phyloP scores from a whole-genome alignment of 2,888 invertebrate genomes.

The Melinopterus prodromus region DNA sequence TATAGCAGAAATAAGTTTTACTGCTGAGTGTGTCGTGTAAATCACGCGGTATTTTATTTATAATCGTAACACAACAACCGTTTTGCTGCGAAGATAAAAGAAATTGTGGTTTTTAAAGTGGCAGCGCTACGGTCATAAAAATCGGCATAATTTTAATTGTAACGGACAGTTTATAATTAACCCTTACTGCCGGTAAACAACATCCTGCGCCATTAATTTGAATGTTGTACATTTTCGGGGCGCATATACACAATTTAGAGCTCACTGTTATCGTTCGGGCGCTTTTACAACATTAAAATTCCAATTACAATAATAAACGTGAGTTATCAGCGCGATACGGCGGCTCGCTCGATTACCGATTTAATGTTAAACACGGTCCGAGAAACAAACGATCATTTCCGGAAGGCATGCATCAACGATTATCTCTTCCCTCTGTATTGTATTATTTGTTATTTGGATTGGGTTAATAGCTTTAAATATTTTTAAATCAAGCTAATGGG shows the following conservation, averaged over 20 bases:
- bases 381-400: slow-evolving; percentile 4
- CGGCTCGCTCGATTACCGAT: background rate
- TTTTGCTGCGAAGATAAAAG: background rate
- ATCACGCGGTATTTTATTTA: background rate
- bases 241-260: background rate
- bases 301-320: slow-evolving; percentile 4
- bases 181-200: background rate
- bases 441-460: background rate
- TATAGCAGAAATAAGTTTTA: no score
- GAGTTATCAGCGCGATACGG: background rate
- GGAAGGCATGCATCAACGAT: background rate
- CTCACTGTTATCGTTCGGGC: background rate
- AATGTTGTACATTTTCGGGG: background rate
- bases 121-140: background rate
- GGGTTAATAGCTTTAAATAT: background rate
- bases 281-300: slow-evolving; percentile 4
- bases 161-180: slow-evolving; percentile 4
- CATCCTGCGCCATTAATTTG: background rate
- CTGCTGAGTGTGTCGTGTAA: no score
- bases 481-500: no score
- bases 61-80: background rate
- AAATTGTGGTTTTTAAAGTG: background rate
- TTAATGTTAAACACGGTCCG: background rate
- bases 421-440: background rate
- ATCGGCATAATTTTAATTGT: background rate